phyloP scores from a whole-genome alignment of 2,113 vertebrate genomes.

The Pycnonotus jocosus region DNA sequence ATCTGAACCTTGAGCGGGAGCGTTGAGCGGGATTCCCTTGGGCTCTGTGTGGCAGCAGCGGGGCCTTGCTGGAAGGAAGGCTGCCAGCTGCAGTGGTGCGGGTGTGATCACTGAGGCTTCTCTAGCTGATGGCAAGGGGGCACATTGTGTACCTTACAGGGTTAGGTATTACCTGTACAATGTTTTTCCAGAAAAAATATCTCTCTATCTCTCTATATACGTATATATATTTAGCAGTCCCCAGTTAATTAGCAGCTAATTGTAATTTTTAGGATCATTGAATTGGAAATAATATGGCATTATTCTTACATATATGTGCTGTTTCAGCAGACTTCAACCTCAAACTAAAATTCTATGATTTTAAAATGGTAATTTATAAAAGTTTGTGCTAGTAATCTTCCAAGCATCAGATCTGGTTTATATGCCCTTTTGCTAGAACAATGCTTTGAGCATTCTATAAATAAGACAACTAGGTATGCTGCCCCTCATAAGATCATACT shows the following conservation, averaged over 20 bases:
- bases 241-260: not conserved
- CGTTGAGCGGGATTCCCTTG: accelerated
- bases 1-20: accelerated
- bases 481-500: not conserved
- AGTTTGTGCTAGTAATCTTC: not conserved
- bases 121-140: not conserved
- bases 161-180: not conserved
- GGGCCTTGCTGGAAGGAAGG: not conserved
- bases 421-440: not conserved
- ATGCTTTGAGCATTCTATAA: not conserved
- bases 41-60: accelerated
- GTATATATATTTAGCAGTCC: not conserved
- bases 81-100: not conserved
- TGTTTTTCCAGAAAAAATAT: not conserved
- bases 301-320: not conserved
- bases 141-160: not conserved
- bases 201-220: too few relatives aligned
- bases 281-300: not conserved
- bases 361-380: not conserved
- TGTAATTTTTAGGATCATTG: not conserved
- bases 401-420: not conserved
- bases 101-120: not conserved
- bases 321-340: not conserved
- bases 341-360: not conserved
- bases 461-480: not conserved